These are phyloP conservation scores for Calidris pugnax DNA, from an alignment of 2,113 vertebrate genomes.

Conservation along the genomic window DNA sequence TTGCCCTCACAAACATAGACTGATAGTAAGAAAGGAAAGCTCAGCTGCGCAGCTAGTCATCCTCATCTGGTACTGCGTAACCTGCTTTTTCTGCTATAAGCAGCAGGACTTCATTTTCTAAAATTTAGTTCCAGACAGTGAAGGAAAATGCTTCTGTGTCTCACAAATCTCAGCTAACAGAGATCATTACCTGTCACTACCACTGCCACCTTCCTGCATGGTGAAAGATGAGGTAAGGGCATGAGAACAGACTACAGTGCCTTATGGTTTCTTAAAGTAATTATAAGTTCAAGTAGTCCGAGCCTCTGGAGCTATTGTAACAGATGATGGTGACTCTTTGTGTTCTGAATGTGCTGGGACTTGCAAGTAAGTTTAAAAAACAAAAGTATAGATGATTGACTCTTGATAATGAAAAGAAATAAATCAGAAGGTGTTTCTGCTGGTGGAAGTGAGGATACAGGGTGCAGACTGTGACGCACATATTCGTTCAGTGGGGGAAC, in stretches of 20 bases:
- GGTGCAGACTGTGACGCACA: background rate
- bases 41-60: background rate
- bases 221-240: background rate
- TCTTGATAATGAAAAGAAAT: background rate
- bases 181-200: background rate
- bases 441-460: background rate
- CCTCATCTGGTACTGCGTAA: fast-evolving
- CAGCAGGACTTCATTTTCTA: background rate
- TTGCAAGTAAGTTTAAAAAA: background rate
- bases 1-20: background rate
- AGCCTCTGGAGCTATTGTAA: background rate
- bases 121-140: background rate
- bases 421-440: background rate
- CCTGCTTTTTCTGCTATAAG: background rate
- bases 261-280: background rate
- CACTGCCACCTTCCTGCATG: background rate
- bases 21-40: background rate
- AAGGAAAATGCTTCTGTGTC: background rate
- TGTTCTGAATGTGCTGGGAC: background rate
- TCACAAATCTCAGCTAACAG: background rate
- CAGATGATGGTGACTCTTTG: background rate
- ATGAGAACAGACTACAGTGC: background rate
- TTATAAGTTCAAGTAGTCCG: background rate
- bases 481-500: background rate
- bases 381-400: background rate